phyloP scores from a whole-genome alignment of 2,797 vertebrate genomes.

The Urocyon cinereoargenteus region DNA sequence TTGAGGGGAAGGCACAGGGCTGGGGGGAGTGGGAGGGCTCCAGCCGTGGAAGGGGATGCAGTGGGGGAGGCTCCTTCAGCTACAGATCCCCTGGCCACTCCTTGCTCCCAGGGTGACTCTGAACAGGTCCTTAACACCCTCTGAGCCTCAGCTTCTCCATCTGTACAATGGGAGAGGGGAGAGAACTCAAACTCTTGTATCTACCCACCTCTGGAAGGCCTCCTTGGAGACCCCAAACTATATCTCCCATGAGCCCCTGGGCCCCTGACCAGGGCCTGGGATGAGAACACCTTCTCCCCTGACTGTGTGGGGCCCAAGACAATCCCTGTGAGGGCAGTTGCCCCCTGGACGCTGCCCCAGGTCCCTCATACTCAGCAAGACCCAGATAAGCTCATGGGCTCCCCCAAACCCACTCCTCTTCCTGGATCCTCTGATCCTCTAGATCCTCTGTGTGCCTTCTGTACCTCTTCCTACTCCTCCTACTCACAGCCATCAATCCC shows the following conservation, averaged over 20 bases:
- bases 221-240: background rate
- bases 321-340: background rate
- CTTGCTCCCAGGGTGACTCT: background rate
- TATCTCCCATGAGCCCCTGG: background rate
- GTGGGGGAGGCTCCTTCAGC: background rate
- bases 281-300: background rate
- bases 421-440: background rate
- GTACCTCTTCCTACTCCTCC: background rate
- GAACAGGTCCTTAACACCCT: background rate
- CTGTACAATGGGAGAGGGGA: background rate
- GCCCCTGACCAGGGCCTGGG: background rate
- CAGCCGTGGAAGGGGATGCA: background rate
- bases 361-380: background rate
- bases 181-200: background rate
- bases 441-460: no score
- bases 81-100: background rate
- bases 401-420: background rate
- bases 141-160: background rate
- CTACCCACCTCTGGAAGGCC: background rate
- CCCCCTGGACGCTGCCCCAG: background rate
- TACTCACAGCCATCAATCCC: rapidly evolving
- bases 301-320: background rate
- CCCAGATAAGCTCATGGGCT: background rate
- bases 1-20: background rate
- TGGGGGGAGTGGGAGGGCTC: background rate